A percentile compares a stretch with the other conserved stretches of the same genome.
phyloP scores from a whole-genome alignment of 2,888 invertebrate genomes.

The Cantharis lateralis region DNA sequence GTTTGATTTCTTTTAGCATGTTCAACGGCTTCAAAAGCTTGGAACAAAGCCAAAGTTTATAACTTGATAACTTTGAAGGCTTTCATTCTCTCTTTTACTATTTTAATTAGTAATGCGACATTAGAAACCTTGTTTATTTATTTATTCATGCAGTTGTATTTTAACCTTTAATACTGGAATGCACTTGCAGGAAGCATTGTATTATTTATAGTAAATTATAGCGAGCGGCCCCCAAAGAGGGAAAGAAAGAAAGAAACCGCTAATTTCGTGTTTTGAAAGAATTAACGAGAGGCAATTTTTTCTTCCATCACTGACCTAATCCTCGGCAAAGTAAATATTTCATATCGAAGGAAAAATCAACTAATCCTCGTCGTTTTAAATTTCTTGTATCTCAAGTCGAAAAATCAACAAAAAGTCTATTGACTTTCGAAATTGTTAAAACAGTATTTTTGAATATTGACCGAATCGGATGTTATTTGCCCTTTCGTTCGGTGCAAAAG shows the following conservation, averaged over 20 bases:
- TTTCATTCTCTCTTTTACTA: neutral
- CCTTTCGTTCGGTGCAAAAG: neutral
- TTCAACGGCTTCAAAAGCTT: neutral
- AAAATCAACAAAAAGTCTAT: neutral
- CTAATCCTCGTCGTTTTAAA: neutral
- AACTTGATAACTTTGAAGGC: neutral
- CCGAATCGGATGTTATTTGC: neutral
- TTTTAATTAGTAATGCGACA: neutral
- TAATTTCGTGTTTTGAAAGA: neutral
- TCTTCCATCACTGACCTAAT: neutral
- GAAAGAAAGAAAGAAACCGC: neutral
- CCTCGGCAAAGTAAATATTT: neutral
- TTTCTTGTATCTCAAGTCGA: neutral
- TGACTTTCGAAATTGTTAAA: neutral
- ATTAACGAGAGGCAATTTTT: neutral
- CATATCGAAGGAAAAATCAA: neutral
- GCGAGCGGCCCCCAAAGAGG: neutral
- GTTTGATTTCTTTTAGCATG: neutral
- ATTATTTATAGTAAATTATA: neutral
- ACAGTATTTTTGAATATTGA: neutral
- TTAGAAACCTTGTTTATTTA: neutral
- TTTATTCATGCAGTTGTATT: neutral
- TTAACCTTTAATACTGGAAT: neutral
- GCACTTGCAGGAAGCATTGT: neutral
- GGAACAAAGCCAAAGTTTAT: neutral